Evolutionary conservation across 2,113 vertebrate genomes (phyloP), one percentile per base, ranked within the genome.

Genomic region (Tragelaphus scriptus): DNA sequence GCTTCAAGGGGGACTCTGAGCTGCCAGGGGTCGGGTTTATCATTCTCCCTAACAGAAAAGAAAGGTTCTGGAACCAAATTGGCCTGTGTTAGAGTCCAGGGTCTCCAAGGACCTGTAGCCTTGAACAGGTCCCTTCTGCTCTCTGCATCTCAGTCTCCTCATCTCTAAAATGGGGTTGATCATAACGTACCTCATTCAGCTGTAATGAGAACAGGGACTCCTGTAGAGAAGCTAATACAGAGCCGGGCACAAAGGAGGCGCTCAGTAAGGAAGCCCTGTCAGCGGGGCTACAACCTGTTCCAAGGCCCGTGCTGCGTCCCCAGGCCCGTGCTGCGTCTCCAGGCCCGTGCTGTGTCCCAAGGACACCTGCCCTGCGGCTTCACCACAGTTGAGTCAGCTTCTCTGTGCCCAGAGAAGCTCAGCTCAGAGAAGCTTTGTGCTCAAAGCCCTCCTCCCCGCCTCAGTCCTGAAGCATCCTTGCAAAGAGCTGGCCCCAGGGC

Each of bases 1-100:
- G 3, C 19, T 11, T 32, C 2, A 0, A 14, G 28, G 19, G 59
- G 5, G 1, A 28, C 23, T 68, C 32, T 4, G n/a, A 44, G 30
- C 15, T 49, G 40, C 25, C n/a, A 8, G 3, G 40, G 17, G 10
- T 26, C 19, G 11, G 51, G 14, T 6, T 65, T 71, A 53, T 95
- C 16, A 1, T 9, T 32, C 32, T 25, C 44, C 36, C 55, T 53
- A 30, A 13, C 49, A 36, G 56, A 44, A 13, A 7, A 51, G 17
- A 19, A 58, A 59, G 49, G 9, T 58, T 80, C 65, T 75, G 10
- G 63, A 88, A 63, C 16, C 26, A 71, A 32, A 12, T 0, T 5
- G 32, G 9, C 30, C 36, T 53, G 11, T 36, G 51, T 79, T 30
- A 53, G 87, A 68, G 21, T 36, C 71, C 44, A 47, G n/a, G 44